Percentiles rank a stretch among this genome's conserved stretches.
phyloP scores from a whole-genome alignment of 2,888 invertebrate genomes.

The Rhodophaea formosa region DNA sequence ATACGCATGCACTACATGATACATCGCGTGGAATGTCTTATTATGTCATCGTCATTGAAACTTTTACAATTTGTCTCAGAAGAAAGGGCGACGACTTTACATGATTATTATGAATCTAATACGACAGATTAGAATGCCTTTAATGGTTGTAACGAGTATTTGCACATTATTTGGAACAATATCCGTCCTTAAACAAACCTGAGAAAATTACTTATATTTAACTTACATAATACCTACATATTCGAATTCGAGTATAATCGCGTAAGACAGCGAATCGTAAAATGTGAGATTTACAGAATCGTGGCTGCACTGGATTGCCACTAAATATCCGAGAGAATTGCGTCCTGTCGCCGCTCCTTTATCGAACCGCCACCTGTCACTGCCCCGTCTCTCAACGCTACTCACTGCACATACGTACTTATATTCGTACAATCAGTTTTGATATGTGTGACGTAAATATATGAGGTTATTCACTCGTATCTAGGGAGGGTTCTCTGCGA shows the following conservation, averaged over 20 bases:
- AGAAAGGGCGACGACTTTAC: no score
- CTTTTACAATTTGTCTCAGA: no score
- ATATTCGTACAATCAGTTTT: background rate
- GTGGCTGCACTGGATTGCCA: conserved; percentile 6
- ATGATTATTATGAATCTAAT: no score
- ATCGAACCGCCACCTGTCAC: conserved; percentile 16
- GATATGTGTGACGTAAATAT: no score
- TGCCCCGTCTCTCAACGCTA: background rate
- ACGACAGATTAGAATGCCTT: no score
- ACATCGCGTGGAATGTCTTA: no score
- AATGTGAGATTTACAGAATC: conserved; percentile 8
- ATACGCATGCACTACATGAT: background rate
- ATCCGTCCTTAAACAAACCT: no score
- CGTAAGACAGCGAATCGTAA: background rate
- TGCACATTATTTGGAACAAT: no score
- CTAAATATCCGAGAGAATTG: conserved; percentile 13
- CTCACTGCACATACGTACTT: background rate
- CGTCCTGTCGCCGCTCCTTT: conserved; percentile 11
- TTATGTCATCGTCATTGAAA: no score
- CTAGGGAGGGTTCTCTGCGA: no score
- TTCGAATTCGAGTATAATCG: conserved; percentile 6
- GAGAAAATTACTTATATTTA: background rate
- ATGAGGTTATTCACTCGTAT: no score
- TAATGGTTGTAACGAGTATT: no score
- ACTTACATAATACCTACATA: background rate